phyloP scores from a whole-genome alignment of 2,888 invertebrate species.

The Callyntrura guangdongensis region DNA sequence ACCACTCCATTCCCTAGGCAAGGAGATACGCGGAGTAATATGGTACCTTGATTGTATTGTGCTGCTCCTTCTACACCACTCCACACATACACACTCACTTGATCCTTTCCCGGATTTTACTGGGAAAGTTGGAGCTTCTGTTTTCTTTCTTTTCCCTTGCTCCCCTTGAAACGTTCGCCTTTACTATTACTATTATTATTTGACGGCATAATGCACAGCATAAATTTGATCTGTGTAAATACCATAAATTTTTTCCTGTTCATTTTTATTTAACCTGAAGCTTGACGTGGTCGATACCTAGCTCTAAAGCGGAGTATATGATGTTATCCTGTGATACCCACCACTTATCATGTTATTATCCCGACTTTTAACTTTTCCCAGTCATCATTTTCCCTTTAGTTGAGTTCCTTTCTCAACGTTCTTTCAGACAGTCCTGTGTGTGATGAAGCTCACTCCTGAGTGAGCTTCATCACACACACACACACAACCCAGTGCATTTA shows the following conservation, averaged over 20 bases:
- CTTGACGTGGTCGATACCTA: not conserved
- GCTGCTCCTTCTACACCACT: not conserved
- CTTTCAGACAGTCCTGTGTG: not conserved
- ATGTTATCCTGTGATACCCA: conserved; percentile 2
- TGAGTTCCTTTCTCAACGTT: conserved; percentile 25
- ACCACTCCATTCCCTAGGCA: not conserved
- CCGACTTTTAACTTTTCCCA: conserved; percentile 64
- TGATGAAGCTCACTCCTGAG: not conserved
- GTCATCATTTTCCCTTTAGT: conserved; percentile 65
- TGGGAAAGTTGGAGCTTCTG: not conserved
- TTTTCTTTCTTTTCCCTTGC: not conserved
- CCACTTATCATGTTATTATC: conserved; percentile 74
- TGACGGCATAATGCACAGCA: conserved; percentile 43
- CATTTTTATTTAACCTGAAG: conserved; percentile 58
- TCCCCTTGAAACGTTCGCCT: not conserved
- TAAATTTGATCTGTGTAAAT: conserved; percentile 56
- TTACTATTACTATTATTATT: not conserved
- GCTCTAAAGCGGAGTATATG: not conserved
- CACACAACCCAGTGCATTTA: not conserved
- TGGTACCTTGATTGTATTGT: too few relatives aligned
- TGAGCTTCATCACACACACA: not conserved
- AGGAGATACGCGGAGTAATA: not conserved
- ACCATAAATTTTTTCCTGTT: conserved; percentile 63
- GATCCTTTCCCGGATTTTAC: not conserved
- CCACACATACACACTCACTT: not conserved